Percentiles rank a stretch among this genome's conserved stretches.
Conservation (phyloP, 2,113 vertebrate species). For the Camarhynchus parvulus region DNA sequence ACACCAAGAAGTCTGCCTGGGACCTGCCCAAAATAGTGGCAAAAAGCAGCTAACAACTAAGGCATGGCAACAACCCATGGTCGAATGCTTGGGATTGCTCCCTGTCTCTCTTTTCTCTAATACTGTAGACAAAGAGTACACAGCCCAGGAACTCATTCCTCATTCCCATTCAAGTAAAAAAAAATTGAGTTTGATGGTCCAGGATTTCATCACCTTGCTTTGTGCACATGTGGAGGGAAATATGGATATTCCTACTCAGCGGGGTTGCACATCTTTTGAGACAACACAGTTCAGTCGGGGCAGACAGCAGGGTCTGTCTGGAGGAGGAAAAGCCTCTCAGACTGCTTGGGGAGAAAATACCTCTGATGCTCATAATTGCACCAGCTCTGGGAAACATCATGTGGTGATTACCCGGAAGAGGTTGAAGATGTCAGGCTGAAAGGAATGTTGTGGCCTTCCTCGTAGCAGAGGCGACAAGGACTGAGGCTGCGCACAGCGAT, state of each 20-base stretch:
- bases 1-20: not conserved
- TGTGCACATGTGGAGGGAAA: not conserved
- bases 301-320: not conserved
- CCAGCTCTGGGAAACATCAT: not conserved
- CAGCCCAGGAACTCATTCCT: not conserved
- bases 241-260: not conserved
- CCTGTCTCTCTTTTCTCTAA: not conserved
- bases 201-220: not conserved
- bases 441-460: not conserved
- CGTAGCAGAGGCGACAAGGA: not conserved
- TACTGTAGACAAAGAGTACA: not conserved
- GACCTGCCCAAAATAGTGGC: not conserved
- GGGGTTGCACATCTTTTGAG: not conserved
- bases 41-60: not conserved
- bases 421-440: constrained; percentile 51
- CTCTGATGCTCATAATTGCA: not conserved
- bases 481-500: not conserved
- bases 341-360: not conserved
- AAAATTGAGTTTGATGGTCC: not conserved
- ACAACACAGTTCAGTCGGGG: not conserved
- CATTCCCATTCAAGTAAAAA: not conserved
- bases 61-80: rapidly evolving
- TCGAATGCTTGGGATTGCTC: not conserved
- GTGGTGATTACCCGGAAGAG: constrained; percentile 38
- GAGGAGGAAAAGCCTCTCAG: not conserved